A percentile compares a stretch with the other conserved stretches of the same genome.
These are phyloP conservation scores for Escarpia spicata DNA, from an alignment of 2,888 invertebrate genomes.

Conservation along the genomic window DNA sequence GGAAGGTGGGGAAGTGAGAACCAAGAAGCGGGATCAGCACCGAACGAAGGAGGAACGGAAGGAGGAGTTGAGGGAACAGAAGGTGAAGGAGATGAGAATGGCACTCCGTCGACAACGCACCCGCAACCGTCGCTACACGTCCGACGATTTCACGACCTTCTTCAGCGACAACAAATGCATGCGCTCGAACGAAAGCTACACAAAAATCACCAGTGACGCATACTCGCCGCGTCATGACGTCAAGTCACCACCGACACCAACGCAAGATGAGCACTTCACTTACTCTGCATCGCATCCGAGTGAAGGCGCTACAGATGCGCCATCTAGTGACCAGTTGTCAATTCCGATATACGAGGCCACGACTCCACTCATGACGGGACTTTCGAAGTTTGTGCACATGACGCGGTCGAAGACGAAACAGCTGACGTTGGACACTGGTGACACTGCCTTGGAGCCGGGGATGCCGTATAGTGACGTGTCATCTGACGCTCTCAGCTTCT, in stretches of 20 bases:
- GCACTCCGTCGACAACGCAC: conserved; percentile 61
- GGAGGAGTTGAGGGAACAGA: conserved; percentile 59
- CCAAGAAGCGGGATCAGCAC: conserved; percentile 17
- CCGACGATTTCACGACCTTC: conserved; percentile 64
- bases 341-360: neutral
- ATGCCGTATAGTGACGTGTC: conserved; percentile 7
- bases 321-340: neutral
- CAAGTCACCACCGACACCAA: conserved; percentile 41
- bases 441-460: neutral
- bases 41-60: conserved; percentile 59
- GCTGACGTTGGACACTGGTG: neutral
- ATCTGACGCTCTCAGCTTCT: neutral
- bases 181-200: conserved; percentile 18
- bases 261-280: conserved; percentile 41
- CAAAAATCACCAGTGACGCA: neutral
- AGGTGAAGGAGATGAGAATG: conserved; percentile 55
- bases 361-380: neutral
- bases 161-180: conserved; percentile 51
- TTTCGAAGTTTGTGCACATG: neutral
- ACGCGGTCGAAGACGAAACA: neutral
- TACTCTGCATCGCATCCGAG: neutral
- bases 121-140: conserved; percentile 62
- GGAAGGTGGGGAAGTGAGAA: conserved; percentile 29
- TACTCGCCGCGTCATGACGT: neutral
- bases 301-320: neutral